Evolutionary conservation across 2,888 invertebrate species (phyloP), one percentile per base, ranked within the genome.

Genomic region (Monopis laevigella): DNA sequence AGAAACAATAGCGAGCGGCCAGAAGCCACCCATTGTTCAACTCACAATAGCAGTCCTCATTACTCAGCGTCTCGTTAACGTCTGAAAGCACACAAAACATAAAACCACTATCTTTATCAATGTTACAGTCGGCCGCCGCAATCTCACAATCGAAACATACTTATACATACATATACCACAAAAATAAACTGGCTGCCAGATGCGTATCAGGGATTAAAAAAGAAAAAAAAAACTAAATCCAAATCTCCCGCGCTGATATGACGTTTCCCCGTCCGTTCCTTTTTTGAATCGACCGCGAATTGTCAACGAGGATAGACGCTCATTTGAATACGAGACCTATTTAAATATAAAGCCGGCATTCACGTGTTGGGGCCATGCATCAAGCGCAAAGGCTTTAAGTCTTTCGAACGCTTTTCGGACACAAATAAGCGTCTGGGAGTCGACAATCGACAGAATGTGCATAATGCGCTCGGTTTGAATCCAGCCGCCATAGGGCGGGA

Each of bases 301-400:
- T 78, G 77, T 78, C 77, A 77, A 71, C 56, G 55, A 53, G 58
- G 65, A 73, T 75, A 77, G 78, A 74, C 72, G 57, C 62, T 49
- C 61, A 73, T 74, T 78, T 78, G 71, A 78, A 80, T 80, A 65
- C 65, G 52, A 45, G 53, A 60, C 62, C 19, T 18, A 78, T 80
- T 78, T 80, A 74, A 80, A 80, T 80, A 80, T 80, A 80, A 80
- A 73, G 70, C 73, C 68, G 71, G 66, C 63, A 64, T 65, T 70
- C 67, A 65, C 68, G 68, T 66, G 73, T 69, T 70, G 65, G 57
- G 62, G 64, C 73, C 67, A 71, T 77, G 65, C 72, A 78, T 80
- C 78, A 78, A 71, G 56, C 52, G 59, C 65, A n/a, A 62, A 59
- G 65, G 71, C 66, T 73, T 75, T 75, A 75, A 69, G 74, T 77